Base-by-base conservation (phyloP, 2,888 invertebrate genomes). In the Macaria notata region DNA sequence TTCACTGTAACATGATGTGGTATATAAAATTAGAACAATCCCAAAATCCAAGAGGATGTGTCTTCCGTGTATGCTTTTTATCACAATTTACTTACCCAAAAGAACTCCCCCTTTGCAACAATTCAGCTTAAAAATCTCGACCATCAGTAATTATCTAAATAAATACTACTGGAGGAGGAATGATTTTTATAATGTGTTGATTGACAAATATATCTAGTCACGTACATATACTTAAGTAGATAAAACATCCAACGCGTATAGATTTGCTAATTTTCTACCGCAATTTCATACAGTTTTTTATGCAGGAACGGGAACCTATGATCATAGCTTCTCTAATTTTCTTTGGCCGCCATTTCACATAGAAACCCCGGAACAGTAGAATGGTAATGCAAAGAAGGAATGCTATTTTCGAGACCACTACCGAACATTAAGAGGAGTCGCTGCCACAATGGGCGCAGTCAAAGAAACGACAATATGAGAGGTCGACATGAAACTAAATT, bases 381-480 rank as follows among this genome's bases (percentile, higher is more conserved):
- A 68, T 61, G 56, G 64, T 66, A 64, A 71, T 68, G 62, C 60
- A 62, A 62, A 46, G 49, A 65, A 61, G 52, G 62, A 63, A 63
- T 53, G 61, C 61, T 64, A 66, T 72, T 71, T 66, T 66, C 59
- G 61, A 68, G 63, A 64, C 69, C 65, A 65, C 69, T 70, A 68
- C 64, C 64, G 60, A 68, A 65, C 65, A 68, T 71, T 64, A 69
- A 62, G 60, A 66, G 68, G 58, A 67, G 71, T 61, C 64, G 64
- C 57, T 19, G 52, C 49, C 62, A 70, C 68, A 69, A 65, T 69
- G 64, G 60, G 59, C 63, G 59, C 63, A 69, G 66, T 71, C 65
- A 70, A 72, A 68, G 66, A 70, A 72, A 71, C 65, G 63, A 70
- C 68, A 70, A 69, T 70, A 73, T 66, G 63, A 67, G 65, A 72